Evolutionary conservation across 2,797 vertebrate species (phyloP).

Genomic region (Acipenser oxyrinchus): DNA sequence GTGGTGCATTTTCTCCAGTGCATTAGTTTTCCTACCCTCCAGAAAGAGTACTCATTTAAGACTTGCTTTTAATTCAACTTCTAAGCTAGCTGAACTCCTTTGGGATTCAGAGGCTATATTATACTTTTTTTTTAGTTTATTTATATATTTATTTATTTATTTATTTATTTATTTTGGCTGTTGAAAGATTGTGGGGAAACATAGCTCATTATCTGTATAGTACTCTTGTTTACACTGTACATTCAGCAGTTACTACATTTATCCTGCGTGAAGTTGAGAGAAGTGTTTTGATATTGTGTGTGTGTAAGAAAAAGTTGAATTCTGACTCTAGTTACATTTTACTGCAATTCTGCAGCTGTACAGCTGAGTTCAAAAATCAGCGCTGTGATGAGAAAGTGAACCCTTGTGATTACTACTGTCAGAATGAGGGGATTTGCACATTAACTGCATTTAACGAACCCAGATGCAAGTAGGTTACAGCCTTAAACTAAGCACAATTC

Average conservation of each 20-base stretch:
- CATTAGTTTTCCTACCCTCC: too few relatives aligned
- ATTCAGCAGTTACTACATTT: too few relatives aligned
- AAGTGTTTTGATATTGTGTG: not conserved
- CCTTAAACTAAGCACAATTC: constrained; percentile 67
- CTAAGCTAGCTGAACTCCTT: too few relatives aligned
- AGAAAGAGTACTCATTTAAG: too few relatives aligned
- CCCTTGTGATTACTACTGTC: constrained; percentile 99
- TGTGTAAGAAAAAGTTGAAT: not conserved
- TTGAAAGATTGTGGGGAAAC: too few relatives aligned
- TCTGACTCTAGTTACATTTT: constrained; percentile 21
- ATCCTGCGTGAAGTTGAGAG: constrained; percentile 9
- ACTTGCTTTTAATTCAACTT: too few relatives aligned
- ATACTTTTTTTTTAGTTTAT: not conserved
- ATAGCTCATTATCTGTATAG: too few relatives aligned
- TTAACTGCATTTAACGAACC: constrained; percentile 99
- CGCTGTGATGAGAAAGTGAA: constrained; percentile 99
- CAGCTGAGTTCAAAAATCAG: constrained; percentile 99
- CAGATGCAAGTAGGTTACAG: constrained; percentile 98
- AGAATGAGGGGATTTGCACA: constrained; percentile 99
- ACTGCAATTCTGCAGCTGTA: constrained; percentile 91
- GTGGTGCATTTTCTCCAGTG: too few relatives aligned
- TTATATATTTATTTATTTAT: not conserved
- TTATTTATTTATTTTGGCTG: not conserved
- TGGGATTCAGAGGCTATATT: not conserved
- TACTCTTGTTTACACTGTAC: too few relatives aligned